phyloP scores from a whole-genome alignment of 2,888 invertebrate genomes.

The Cremastobaeus sp. region DNA sequence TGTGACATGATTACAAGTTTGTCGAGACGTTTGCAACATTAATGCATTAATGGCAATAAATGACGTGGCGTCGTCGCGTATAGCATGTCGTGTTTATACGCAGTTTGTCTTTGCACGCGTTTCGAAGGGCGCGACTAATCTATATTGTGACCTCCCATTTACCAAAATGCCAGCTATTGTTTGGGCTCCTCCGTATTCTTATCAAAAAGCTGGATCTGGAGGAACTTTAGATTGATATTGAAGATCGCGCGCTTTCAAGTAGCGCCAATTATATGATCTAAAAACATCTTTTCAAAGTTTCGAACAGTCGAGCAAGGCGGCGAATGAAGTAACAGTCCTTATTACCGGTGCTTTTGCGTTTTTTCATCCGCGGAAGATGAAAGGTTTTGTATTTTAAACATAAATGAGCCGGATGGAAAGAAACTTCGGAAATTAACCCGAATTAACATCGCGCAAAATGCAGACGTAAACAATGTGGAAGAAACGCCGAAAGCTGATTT shows the following conservation, averaged over 20 bases:
- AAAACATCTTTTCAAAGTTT: not conserved
- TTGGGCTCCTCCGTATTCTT: slow-evolving; percentile 23
- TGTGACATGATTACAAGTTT: slow-evolving; percentile 13
- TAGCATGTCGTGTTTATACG: slow-evolving; percentile 51
- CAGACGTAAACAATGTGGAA: too few species aligned
- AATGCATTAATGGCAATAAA: slow-evolving; percentile 49
- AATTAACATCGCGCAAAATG: too few species aligned
- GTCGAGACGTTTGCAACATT: slow-evolving; percentile 42
- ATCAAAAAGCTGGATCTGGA: slow-evolving; percentile 31
- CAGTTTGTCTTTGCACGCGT: slow-evolving; percentile 60
- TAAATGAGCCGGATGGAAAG: not conserved
- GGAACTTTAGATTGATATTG: slow-evolving; percentile 42
- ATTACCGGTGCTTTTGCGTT: slow-evolving; percentile 14
- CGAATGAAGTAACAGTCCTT: slow-evolving; percentile 15
- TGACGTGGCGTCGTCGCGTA: slow-evolving; percentile 53
- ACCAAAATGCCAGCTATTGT: slow-evolving; percentile 52
- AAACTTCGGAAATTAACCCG: not conserved
- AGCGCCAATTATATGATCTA: slow-evolving; percentile 13
- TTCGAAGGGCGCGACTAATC: slow-evolving; percentile 63
- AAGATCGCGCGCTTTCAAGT: slow-evolving; percentile 17
- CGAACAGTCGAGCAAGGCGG: not conserved
- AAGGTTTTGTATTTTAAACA: slow-evolving; percentile 10
- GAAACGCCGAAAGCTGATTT: too few species aligned
- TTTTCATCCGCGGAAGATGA: slow-evolving; percentile 15
- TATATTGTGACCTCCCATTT: slow-evolving; percentile 60